phyloP scores from a whole-genome alignment of 2,113 vertebrate species.

The Sterna hirundo region DNA sequence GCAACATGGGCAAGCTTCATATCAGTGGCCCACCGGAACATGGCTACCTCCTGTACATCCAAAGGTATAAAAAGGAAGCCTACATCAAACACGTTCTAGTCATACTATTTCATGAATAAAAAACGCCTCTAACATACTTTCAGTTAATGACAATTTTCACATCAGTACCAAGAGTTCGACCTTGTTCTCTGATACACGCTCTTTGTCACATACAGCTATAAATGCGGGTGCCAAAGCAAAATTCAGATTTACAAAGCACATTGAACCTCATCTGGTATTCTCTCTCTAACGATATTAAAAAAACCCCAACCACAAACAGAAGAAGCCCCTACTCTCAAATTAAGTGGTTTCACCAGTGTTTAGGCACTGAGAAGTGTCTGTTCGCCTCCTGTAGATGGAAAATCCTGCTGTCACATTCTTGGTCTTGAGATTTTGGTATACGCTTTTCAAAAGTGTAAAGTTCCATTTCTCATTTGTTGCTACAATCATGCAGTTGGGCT shows the following conservation, averaged over 20 bases:
- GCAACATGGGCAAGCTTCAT: rapidly evolving
- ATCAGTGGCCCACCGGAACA: not conserved
- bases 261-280: not conserved
- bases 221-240: not conserved
- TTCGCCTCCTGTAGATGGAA: not conserved
- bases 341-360: not conserved
- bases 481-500: not conserved
- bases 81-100: not conserved
- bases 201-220: not conserved
- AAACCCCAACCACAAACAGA: not conserved
- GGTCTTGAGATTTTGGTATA: not conserved
- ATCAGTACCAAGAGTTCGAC: not conserved
- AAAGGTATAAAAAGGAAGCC: not conserved
- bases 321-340: not conserved
- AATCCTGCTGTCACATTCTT: not conserved
- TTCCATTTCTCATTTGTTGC: not conserved
- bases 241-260: not conserved
- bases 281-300: not conserved
- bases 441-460: not conserved
- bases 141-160: not conserved
- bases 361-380: not conserved
- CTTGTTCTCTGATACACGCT: not conserved
- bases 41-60: not conserved
- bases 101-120: not conserved
- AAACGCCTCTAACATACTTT: not conserved